Evolutionary conservation across 1,140 invertebrate species (phyloP).

Genomic region (Tetragonula clypearis): DNA sequence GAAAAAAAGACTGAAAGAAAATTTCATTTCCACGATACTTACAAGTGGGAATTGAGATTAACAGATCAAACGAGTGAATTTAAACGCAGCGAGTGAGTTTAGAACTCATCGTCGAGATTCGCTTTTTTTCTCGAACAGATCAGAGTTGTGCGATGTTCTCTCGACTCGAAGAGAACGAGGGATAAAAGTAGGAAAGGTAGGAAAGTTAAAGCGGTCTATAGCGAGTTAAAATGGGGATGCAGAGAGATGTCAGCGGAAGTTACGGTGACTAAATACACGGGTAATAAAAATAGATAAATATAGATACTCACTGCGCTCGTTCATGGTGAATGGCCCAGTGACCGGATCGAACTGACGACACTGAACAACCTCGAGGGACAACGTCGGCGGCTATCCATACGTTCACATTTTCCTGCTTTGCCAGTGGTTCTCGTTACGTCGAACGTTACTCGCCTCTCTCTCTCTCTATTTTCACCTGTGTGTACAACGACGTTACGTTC

Average conservation of each 20-base stretch:
- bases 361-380: constrained; percentile 77
- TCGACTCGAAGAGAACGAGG: no score
- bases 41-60: no score
- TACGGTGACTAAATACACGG: not conserved
- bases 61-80: no score
- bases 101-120: no score
- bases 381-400: constrained; percentile 70
- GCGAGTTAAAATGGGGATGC: not conserved
- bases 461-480: constrained; percentile 46
- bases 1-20: not conserved
- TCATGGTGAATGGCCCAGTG: constrained; percentile 80
- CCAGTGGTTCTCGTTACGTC: constrained; percentile 62
- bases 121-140: not conserved
- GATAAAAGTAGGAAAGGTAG: not conserved
- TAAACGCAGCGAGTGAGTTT: no score
- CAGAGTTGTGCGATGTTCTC: no score
- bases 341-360: constrained; percentile 80
- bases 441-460: not conserved
- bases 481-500: constrained; percentile 28
- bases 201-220: not conserved
- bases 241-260: not conserved
- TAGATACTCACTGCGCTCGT: constrained; percentile 71
- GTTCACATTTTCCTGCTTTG: constrained; percentile 69
- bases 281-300: no score
- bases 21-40: not conserved